Base-by-base conservation (phyloP, 2,888 invertebrate species). In the Clepsis dumicolana region DNA sequence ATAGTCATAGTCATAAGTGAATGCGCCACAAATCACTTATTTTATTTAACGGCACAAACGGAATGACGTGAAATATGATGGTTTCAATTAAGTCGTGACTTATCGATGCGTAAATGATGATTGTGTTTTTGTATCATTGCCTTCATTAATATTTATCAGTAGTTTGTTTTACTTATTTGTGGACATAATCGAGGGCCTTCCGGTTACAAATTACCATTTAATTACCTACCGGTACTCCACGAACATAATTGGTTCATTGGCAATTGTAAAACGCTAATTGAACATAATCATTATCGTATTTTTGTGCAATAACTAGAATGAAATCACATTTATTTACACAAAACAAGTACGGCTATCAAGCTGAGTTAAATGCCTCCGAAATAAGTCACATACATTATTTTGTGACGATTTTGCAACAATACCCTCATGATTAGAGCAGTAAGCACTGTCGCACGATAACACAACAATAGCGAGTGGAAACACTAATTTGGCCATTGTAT, bases 401-500 rank as follows among this genome's bases (percentile, higher is more conserved):
- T 63, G 38, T 52, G 57, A 52, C n/a, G 59, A 53, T 68, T 64
- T 64, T 64, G 63, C 59, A 64, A 75, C 75, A 73, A 76, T 73
- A 68, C 72, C 71, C 64, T 72, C 70, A 72, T 64, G 70, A 70
- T 73, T 72, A 73, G 72, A 74, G 75, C 62, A 77, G 72, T 72
- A 71, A 72, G 74, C 79, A 75, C 77, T 73, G 76, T 79, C 78
- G 71, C 78, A 81, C 75, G 77, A 73, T 73, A 75, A 77, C 67
- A 74, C 72, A 83, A 88, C 85, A 88, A 89, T 86, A 78, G 85
- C 75, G 78, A 79, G 81, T 81, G 76, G 78, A 81, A 74, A 80
- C 78, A 82, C 81, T 86, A 87, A 88, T 86, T 86, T 80, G 81
- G 78, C 83, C 83, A 90, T 87, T 89, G 88, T 89, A 80, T 72